A percentile compares a stretch with the other conserved stretches of the same genome.
Conservation (phyloP, 1,140 invertebrate species). For the Cydia strobilella region DNA sequence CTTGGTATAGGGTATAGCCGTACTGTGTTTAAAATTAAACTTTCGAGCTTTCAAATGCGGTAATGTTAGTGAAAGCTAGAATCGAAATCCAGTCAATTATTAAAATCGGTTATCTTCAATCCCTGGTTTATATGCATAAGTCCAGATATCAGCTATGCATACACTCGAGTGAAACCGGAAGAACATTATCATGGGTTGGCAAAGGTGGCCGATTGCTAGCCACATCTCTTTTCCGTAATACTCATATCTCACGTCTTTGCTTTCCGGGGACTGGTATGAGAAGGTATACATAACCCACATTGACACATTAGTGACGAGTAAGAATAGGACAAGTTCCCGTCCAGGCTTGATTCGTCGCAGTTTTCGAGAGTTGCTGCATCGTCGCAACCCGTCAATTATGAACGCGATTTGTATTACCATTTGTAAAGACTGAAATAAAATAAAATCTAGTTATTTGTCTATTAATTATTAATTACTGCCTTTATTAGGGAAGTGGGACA, state of each 20-base stretch:
- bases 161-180: slow-evolving; percentile 89
- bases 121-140: slow-evolving; percentile 83
- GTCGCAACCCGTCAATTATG: slow-evolving; percentile 85
- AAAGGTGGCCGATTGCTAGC: slow-evolving; percentile 86
- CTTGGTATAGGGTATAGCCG: no score
- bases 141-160: slow-evolving; percentile 89
- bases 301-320: slow-evolving; percentile 86
- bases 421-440: slow-evolving; percentile 62
- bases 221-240: slow-evolving; percentile 85
- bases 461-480: no score
- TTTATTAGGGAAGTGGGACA: no score
- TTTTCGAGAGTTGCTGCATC: slow-evolving; percentile 81
- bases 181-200: slow-evolving; percentile 86
- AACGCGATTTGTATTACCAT: slow-evolving; percentile 85
- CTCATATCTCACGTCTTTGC: slow-evolving; percentile 77
- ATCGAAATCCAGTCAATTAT: not conserved
- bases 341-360: slow-evolving; percentile 83
- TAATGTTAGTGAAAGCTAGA: not conserved
- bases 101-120: not conserved
- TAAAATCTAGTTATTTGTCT: not conserved
- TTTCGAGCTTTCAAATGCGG: not conserved
- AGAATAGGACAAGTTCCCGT: slow-evolving; percentile 85
- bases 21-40: not conserved
- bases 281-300: slow-evolving; percentile 88
- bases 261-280: slow-evolving; percentile 83